Conservation (phyloP, 2,888 invertebrate species). For the Epiblema foenella region DNA sequence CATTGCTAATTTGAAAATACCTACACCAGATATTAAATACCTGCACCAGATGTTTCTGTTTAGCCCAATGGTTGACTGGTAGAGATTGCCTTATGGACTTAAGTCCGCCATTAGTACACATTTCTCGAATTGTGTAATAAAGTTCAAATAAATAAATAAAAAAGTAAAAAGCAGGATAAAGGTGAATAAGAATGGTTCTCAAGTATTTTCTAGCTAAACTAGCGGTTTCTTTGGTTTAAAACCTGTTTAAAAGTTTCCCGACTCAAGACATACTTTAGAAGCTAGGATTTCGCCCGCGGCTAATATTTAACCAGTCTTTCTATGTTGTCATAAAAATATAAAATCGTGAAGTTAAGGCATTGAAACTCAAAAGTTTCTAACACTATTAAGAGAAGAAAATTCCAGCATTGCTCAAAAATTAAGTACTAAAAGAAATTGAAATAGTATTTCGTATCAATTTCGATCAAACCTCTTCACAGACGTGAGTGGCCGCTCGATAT, state of each 20-base stretch:
- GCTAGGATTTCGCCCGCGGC: neutral
- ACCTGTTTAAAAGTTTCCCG: slow-evolving; percentile 10
- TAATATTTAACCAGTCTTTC: slow-evolving; percentile 3
- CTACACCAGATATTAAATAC: too few species aligned
- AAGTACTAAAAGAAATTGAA: slow-evolving; percentile 13
- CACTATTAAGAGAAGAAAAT: neutral
- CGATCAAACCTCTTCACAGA: slow-evolving; percentile 27
- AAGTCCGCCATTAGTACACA: too few species aligned
- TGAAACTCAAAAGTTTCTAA: neutral
- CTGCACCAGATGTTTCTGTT: too few species aligned
- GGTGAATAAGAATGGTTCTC: neutral
- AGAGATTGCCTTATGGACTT: too few species aligned
- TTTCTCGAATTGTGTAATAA: neutral
- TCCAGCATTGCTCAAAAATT: neutral
- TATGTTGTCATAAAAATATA: neutral
- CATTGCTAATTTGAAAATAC: too few species aligned
- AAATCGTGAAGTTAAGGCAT: neutral
- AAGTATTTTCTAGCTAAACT: neutral
- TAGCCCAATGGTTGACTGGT: too few species aligned
- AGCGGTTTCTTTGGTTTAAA: neutral
- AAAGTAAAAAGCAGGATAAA: neutral
- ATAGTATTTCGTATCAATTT: slow-evolving; percentile 29
- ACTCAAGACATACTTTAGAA: slow-evolving; percentile 1
- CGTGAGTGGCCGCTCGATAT: slow-evolving; percentile 34
- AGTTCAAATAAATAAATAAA: neutral